Evolutionary conservation across 1,140 invertebrate species (phyloP).

Genomic region (Eumaeus atala): DNA sequence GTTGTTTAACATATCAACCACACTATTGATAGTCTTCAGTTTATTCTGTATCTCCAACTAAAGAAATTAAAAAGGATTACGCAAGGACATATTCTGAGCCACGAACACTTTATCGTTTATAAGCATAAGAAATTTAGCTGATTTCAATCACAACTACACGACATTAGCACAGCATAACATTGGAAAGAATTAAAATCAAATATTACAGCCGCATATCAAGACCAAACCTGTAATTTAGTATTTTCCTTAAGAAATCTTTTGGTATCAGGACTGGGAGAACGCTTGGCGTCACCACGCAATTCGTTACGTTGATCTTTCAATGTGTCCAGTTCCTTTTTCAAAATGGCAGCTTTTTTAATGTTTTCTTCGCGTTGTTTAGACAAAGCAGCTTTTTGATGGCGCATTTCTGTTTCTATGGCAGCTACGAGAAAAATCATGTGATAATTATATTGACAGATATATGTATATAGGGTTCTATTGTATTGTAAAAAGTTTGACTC

Average conservation of each 20-base stretch:
- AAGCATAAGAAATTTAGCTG: slow-evolving; percentile 24
- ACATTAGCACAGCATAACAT: slow-evolving; percentile 5
- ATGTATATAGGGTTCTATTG: slow-evolving; percentile 8
- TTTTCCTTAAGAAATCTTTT: slow-evolving; percentile 85
- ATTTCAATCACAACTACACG: slow-evolving; percentile 11
- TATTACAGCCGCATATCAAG: slow-evolving; percentile 21
- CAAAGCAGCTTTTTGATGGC: slow-evolving; percentile 85
- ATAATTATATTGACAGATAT: slow-evolving; percentile 8
- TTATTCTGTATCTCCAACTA: slow-evolving; percentile 89
- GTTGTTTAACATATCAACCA: slow-evolving; percentile 87
- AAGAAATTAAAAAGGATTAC: slow-evolving; percentile 36
- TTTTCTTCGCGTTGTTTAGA: slow-evolving; percentile 86
- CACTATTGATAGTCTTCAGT: slow-evolving; percentile 87
- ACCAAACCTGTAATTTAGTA: slow-evolving; percentile 83
- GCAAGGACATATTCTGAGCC: slow-evolving; percentile 18
- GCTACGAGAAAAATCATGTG: slow-evolving; percentile 40
- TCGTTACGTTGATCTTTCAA: slow-evolving; percentile 84
- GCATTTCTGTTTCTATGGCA: slow-evolving; percentile 86
- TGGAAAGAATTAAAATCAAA: slow-evolving; percentile 11
- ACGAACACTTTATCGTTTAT: slow-evolving; percentile 18
- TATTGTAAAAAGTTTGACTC: slow-evolving; percentile 1
- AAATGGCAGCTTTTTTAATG: slow-evolving; percentile 79
- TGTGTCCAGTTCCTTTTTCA: slow-evolving; percentile 84
- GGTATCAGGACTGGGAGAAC: slow-evolving; percentile 79
- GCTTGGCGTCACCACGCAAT: slow-evolving; percentile 78